Conservation (phyloP, 2,888 invertebrate genomes). For the Mythimna vitellina region DNA sequence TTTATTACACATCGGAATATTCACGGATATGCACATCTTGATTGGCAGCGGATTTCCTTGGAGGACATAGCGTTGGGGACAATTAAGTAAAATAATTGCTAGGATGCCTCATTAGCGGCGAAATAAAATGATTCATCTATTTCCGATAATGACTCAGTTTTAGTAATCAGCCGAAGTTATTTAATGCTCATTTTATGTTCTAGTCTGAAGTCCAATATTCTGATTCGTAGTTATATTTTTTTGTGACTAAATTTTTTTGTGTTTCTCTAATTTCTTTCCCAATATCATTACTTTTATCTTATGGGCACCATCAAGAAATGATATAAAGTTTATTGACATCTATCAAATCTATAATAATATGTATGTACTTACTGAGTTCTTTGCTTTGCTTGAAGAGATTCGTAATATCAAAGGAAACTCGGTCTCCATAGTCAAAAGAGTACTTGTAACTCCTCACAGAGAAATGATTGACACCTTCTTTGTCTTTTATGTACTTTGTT, state of each 20-base stretch:
- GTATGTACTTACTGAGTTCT: constrained; percentile 82
- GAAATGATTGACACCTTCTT: constrained; percentile 77
- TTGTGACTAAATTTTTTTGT: background rate
- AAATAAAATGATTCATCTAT: constrained; percentile 12
- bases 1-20: constrained; percentile 24
- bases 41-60: constrained; percentile 53
- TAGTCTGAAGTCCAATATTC: background rate
- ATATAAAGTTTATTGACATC: background rate
- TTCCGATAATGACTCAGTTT: constrained; percentile 14
- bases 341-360: background rate
- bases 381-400: constrained; percentile 86
- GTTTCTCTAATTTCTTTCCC: too few relatives aligned
- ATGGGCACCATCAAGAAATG: rapidly evolving
- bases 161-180: constrained; percentile 1
- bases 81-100: constrained; percentile 40
- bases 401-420: constrained; percentile 79
- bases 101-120: constrained; percentile 20
- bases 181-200: background rate
- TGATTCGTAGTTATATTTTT: background rate
- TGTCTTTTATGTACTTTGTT: constrained; percentile 81
- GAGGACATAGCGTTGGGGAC: constrained; percentile 33
- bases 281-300: too few relatives aligned
- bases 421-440: constrained; percentile 84
- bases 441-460: constrained; percentile 83
- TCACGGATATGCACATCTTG: constrained; percentile 41